These are phyloP conservation scores for Meiosimyza decipiens DNA, from an alignment of 2,888 invertebrate genomes.

Conservation along the genomic window DNA sequence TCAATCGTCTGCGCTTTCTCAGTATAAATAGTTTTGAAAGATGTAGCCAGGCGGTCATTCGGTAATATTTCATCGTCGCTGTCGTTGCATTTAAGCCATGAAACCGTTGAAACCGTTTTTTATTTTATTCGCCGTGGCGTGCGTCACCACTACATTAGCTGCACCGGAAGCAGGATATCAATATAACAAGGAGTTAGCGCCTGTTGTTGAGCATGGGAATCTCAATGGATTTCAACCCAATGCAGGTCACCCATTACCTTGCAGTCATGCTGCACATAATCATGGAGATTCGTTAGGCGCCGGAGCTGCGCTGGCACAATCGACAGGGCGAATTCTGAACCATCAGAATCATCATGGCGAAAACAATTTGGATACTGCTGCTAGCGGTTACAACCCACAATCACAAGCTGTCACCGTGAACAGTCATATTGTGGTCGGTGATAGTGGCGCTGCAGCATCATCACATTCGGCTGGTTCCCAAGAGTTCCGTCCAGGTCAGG, in stretches of 20 bases:
- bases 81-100: not conserved
- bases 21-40: conserved; percentile 51
- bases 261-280: conserved; percentile 38
- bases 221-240: conserved; percentile 41
- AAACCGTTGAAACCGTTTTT: conserved; percentile 42
- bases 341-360: conserved; percentile 36
- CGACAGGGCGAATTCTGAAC: conserved; percentile 50
- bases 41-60: conserved; percentile 47
- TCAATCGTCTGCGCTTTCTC: conserved; percentile 43
- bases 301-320: conserved; percentile 42
- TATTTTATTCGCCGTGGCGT: conserved; percentile 41
- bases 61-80: conserved; percentile 42
- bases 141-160: conserved; percentile 32
- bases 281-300: conserved; percentile 32
- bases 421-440: conserved; percentile 44
- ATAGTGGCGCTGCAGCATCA: conserved; percentile 36
- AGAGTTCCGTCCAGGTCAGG: conserved; percentile 38
- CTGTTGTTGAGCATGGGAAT: conserved; percentile 33
- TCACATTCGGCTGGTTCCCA: conserved; percentile 31
- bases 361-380: conserved; percentile 39
- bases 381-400: conserved; percentile 39
- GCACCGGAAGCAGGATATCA: conserved; percentile 46
- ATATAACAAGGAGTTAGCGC: conserved; percentile 32
- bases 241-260: conserved; percentile 38
- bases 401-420: conserved; percentile 42